Percentiles rank a stretch among this genome's conserved stretches.
These are phyloP conservation scores for Zhuqinia jingwanae DNA, from an alignment of 2,888 invertebrate genomes.

Conservation along the genomic window DNA sequence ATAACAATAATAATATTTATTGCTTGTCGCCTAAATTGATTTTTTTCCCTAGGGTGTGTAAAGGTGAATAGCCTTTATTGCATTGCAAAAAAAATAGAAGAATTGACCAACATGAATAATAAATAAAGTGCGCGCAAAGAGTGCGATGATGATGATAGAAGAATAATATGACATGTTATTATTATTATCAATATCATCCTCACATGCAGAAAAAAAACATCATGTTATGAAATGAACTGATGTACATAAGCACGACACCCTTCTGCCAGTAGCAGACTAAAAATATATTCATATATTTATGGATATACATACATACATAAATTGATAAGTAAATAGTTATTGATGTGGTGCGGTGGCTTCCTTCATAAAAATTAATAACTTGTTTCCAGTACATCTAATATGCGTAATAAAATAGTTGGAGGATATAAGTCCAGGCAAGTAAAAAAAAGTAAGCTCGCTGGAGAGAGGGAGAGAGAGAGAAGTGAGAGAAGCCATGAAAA, in stretches of 20 bases:
- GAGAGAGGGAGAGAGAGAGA: neutral
- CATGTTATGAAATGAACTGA: neutral
- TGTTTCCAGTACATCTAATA: neutral
- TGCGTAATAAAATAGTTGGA: neutral
- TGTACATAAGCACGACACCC: slow-evolving; percentile 1
- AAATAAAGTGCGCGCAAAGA: neutral
- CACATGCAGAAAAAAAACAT: no score
- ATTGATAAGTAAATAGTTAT: slow-evolving; percentile 9
- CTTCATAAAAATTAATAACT: slow-evolving; percentile 17
- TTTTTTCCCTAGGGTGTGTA: slow-evolving; percentile 8
- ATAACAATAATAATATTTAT: no score
- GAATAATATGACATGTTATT: neutral
- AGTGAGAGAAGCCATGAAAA: neutral
- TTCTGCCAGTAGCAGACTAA: neutral
- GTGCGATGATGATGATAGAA: neutral
- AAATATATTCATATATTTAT: no score
- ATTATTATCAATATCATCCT: neutral
- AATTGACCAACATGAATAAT: slow-evolving; percentile 38
- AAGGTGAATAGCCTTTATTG: slow-evolving; percentile 44
- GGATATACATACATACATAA: neutral
- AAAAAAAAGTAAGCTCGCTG: neutral
- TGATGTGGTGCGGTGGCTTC: slow-evolving; percentile 36
- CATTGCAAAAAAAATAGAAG: slow-evolving; percentile 34
- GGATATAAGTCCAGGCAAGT: neutral
- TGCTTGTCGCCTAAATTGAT: slow-evolving; percentile 10